phyloP scores from a whole-genome alignment of 2,888 invertebrate genomes.

The Allophyes oxyacanthae region DNA sequence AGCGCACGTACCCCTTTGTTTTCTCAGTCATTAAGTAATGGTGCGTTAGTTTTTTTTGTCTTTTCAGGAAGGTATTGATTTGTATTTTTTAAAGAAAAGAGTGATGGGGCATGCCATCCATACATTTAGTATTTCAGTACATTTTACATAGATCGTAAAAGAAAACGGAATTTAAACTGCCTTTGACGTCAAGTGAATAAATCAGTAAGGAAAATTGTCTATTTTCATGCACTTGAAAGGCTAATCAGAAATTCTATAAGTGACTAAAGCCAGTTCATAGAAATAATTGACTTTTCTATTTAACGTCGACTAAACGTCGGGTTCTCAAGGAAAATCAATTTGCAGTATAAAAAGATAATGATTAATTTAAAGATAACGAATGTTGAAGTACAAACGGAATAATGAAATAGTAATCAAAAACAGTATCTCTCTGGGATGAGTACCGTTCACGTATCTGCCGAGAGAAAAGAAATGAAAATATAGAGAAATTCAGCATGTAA shows the following conservation, averaged over 20 bases:
- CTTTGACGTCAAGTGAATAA: slow-evolving; percentile 28
- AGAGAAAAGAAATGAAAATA: slow-evolving; percentile 6
- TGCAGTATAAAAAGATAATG: no score
- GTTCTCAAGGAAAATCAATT: background rate
- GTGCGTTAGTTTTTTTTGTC: slow-evolving; percentile 22
- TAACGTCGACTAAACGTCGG: slow-evolving; percentile 12
- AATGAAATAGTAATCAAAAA: no score
- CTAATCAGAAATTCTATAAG: slow-evolving; percentile 14
- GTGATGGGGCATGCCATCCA: no score
- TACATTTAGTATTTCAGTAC: background rate
- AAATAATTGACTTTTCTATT: slow-evolving; percentile 30
- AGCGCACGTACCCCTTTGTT: slow-evolving; percentile 58
- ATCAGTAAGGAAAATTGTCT: slow-evolving; percentile 26
- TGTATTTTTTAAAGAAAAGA: slow-evolving; percentile 8
- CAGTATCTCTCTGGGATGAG: no score
- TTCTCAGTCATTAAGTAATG: slow-evolving; percentile 59
- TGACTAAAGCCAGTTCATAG: slow-evolving; percentile 33
- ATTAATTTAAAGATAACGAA: no score
- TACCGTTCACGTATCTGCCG: no score
- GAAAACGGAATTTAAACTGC: slow-evolving; percentile 16
- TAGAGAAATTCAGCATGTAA: slow-evolving; percentile 13
- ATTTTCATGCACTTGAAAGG: slow-evolving; percentile 20
- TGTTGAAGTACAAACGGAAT: no score
- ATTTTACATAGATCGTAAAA: background rate
- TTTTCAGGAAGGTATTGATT: slow-evolving; percentile 18